These are phyloP conservation scores for Andrena fulva DNA, from an alignment of 2,888 invertebrate genomes.

Conservation along the genomic window DNA sequence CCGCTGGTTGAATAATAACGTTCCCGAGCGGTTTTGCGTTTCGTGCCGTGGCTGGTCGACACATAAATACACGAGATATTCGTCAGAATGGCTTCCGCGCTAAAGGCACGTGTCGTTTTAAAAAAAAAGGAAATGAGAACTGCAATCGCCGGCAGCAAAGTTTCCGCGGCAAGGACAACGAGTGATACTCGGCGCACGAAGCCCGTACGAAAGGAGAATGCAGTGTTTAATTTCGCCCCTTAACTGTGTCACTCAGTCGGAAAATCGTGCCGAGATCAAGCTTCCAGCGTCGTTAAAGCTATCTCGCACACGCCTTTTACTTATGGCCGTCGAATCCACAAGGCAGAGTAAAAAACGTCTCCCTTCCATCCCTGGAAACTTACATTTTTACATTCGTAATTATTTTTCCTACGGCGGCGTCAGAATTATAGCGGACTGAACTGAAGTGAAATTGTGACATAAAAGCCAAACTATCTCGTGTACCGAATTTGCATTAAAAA, in stretches of 20 bases:
- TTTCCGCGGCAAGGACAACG: conserved; percentile 40
- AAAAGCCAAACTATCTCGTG: no score
- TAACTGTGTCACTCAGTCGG: conserved; percentile 45
- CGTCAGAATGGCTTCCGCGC: background rate
- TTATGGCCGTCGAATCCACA: conserved; percentile 2
- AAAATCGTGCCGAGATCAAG: conserved; percentile 34
- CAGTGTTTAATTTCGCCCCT: conserved; percentile 47
- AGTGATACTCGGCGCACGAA: conserved; percentile 31
- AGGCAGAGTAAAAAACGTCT: background rate
- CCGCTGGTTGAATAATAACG: background rate
- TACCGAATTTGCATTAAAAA: no score
- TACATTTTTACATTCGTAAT: no score
- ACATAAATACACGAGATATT: conserved; percentile 4
- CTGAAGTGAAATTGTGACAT: no score
- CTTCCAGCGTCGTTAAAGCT: background rate
- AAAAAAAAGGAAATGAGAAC: conserved; percentile 47
- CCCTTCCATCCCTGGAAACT: background rate
- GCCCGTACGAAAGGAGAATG: conserved; percentile 36
- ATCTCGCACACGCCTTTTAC: background rate
- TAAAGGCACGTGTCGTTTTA: conserved; percentile 36
- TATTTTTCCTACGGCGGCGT: no score
- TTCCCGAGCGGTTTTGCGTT: background rate
- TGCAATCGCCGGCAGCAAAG: conserved; percentile 39
- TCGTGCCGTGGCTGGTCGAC: background rate
- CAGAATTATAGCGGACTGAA: no score